Conservation (phyloP, 2,888 invertebrate genomes). For the Stenodema calcarata region DNA sequence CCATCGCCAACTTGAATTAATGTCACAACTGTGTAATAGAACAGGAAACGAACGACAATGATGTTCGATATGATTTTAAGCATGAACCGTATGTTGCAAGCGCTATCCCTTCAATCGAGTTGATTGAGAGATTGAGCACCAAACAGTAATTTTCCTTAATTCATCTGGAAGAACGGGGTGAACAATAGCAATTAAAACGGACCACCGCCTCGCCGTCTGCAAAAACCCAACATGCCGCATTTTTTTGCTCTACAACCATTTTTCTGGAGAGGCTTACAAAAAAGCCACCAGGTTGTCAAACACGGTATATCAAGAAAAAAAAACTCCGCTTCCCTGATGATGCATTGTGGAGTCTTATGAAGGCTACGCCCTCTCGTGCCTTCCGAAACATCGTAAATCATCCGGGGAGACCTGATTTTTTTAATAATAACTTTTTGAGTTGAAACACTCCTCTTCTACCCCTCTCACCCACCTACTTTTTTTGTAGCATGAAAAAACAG, state of each 20-base stretch:
- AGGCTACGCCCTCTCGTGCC: not conserved
- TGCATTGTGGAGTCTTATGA: not conserved
- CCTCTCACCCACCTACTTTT: not conserved
- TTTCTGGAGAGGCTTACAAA: not conserved
- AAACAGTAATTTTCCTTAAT: not conserved
- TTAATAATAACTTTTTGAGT: conserved; percentile 7
- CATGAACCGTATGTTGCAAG: too few relatives aligned
- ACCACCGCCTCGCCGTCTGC: not conserved
- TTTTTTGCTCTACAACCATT: not conserved
- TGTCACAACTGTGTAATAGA: too few relatives aligned
- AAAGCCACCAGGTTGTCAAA: not conserved
- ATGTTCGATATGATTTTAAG: too few relatives aligned
- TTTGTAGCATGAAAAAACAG: not conserved
- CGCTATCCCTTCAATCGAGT: too few relatives aligned
- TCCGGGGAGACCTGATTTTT: not conserved
- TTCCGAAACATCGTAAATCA: conserved; percentile 8
- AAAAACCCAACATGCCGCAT: not conserved
- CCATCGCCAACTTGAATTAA: too few relatives aligned
- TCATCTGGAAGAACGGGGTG: not conserved
- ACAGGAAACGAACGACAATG: too few relatives aligned
- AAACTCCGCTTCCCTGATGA: conserved; percentile 1
- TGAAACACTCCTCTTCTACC: not conserved
- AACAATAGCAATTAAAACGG: not conserved
- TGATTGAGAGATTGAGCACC: too few relatives aligned
- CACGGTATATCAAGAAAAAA: not conserved